Evolutionary conservation across 2,113 vertebrate species (phyloP).

Genomic region (Pogonocichla stellata): DNA sequence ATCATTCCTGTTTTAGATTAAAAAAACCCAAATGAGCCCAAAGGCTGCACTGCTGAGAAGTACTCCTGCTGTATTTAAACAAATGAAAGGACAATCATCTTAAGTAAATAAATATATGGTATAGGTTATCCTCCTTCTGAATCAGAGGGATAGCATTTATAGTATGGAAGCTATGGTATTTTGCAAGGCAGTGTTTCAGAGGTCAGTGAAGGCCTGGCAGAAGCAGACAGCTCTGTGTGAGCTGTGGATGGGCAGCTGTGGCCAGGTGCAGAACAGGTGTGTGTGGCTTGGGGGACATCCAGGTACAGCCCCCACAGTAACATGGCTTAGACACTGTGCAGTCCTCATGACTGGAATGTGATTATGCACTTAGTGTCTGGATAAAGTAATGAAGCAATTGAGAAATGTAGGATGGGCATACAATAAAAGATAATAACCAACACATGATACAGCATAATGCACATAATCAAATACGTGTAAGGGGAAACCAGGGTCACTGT

Average conservation of each 20-base stretch:
- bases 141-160: not conserved
- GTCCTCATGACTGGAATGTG: not conserved
- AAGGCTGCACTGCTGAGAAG: not conserved
- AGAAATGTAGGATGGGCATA: not conserved
- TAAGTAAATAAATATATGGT: not conserved
- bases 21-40: not conserved
- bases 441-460: not conserved
- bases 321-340: not conserved
- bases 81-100: not conserved
- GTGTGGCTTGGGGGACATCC: not conserved
- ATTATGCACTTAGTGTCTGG: conserved; percentile 11
- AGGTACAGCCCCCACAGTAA: not conserved
- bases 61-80: not conserved
- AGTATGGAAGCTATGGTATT: not conserved
- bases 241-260: not conserved
- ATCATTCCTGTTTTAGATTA: not conserved
- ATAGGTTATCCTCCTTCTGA: not conserved
- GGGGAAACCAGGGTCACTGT: not conserved
- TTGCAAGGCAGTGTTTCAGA: not conserved
- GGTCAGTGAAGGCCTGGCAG: not conserved
- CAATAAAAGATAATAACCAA: conserved; percentile 9
- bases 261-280: not conserved
- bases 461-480: conserved; percentile 23
- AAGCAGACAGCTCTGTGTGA: not conserved
- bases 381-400: conserved; percentile 19